A percentile compares a stretch with the other conserved stretches of the same genome.
These are phyloP conservation scores for Delia radicum DNA, from an alignment of 1,140 invertebrate genomes.

Conservation along the genomic window DNA sequence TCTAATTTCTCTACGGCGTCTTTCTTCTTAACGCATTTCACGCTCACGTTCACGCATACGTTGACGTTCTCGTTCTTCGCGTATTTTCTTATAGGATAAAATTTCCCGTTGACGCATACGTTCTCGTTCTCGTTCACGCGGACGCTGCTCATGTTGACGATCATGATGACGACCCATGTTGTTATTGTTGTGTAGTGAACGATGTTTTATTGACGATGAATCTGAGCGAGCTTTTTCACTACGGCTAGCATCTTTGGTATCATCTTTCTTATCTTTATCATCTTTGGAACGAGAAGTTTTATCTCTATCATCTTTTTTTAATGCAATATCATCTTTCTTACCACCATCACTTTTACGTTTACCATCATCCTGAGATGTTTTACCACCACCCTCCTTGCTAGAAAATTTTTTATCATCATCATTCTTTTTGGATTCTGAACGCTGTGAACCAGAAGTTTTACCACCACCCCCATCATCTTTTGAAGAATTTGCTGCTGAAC, in stretches of 20 bases:
- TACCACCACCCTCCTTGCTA: constrained; percentile 28
- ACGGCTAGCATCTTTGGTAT: constrained; percentile 19
- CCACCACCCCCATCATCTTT: constrained; percentile 25
- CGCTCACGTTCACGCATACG: constrained; percentile 75
- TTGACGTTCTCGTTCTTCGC: constrained; percentile 77
- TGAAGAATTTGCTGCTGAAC: constrained; percentile 31
- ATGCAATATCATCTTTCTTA: constrained; percentile 29
- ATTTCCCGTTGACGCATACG: constrained; percentile 46
- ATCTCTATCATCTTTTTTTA: constrained; percentile 26
- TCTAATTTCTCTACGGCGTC: constrained; percentile 74
- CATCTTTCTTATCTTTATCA: constrained; percentile 34
- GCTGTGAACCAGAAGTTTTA: constrained; percentile 10
- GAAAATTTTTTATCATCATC: constrained; percentile 37
- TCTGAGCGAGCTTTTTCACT: constrained; percentile 34
- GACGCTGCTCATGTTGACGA: constrained; percentile 46
- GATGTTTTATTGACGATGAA: neutral
- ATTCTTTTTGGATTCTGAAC: constrained; percentile 35
- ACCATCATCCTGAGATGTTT: constrained; percentile 28
- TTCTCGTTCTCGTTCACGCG: constrained; percentile 43
- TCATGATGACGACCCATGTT: constrained; percentile 44
- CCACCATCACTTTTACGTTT: constrained; percentile 35
- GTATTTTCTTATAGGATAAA: constrained; percentile 52
- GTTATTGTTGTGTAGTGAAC: constrained; percentile 31
- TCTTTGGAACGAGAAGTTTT: constrained; percentile 21
- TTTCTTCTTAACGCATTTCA: constrained; percentile 73